A percentile compares a stretch with the other conserved stretches of the same genome.
Evolutionary conservation across 37 sponge, comb jelly and placozoan genomes (phyloP).

Genomic region (Oopsacas minuta): DNA sequence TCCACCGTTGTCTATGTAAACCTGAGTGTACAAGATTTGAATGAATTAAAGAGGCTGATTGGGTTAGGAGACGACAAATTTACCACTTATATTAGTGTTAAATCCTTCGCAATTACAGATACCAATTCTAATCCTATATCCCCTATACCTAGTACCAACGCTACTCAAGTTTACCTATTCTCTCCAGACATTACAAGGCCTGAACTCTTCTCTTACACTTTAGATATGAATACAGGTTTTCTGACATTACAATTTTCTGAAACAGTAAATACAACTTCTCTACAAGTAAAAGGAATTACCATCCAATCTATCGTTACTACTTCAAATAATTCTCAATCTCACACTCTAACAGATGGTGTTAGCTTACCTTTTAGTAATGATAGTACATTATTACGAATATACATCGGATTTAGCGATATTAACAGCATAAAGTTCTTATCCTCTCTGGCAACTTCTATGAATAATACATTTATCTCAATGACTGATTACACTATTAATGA

Average conservation of each 20-base stretch:
- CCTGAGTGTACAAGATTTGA: slow-evolving; percentile 47
- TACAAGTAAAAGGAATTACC: slow-evolving; percentile 47
- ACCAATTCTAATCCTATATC: slow-evolving; percentile 35
- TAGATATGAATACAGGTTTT: slow-evolving; percentile 51
- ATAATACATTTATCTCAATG: slow-evolving; percentile 53
- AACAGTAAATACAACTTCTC: slow-evolving; percentile 45
- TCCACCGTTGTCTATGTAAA: slow-evolving; percentile 25
- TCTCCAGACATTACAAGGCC: slow-evolving; percentile 57
- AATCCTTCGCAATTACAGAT: slow-evolving; percentile 31
- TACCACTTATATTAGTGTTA: slow-evolving; percentile 34
- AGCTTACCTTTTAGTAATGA: slow-evolving; percentile 30
- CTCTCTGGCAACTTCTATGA: slow-evolving; percentile 35
- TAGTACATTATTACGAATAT: slow-evolving; percentile 34
- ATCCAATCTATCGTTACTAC: slow-evolving; percentile 26
- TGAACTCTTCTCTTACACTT: slow-evolving; percentile 27
- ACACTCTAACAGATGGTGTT: slow-evolving; percentile 29
- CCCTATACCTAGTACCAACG: slow-evolving; percentile 49
- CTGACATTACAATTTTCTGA: slow-evolving; percentile 56
- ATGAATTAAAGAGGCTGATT: slow-evolving; percentile 50
- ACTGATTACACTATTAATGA: slow-evolving; percentile 42
- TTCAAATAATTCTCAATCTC: not conserved
- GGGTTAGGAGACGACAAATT: slow-evolving; percentile 40
- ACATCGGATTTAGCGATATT: slow-evolving; percentile 49
- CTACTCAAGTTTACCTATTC: slow-evolving; percentile 25
- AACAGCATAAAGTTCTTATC: slow-evolving; percentile 56